Evolutionary conservation across 2,113 vertebrate species (phyloP).

Genomic region (Larimichthys polyactis): DNA sequence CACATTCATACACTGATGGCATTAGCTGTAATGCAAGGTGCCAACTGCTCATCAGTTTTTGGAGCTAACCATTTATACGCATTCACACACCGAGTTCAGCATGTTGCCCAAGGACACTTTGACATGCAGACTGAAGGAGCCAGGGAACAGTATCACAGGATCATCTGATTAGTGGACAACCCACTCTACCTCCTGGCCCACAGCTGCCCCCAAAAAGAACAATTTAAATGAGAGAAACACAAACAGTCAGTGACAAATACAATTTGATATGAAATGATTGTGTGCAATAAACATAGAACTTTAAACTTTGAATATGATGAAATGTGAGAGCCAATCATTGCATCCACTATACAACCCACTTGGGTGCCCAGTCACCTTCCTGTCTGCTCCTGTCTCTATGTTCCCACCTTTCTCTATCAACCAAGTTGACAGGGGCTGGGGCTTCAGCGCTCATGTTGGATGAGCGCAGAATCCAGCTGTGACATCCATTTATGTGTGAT

Average conservation of each 20-base stretch:
- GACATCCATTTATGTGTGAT: slow-evolving; percentile 69
- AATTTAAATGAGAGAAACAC: too few relatives aligned
- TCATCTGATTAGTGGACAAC: too few relatives aligned
- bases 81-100: too few relatives aligned
- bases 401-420: slow-evolving; percentile 6
- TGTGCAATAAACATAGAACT: neutral
- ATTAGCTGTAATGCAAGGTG: too few relatives aligned
- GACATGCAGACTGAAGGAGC: too few relatives aligned
- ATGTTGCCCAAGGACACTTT: too few relatives aligned
- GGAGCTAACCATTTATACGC: too few relatives aligned
- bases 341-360: neutral
- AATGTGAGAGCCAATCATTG: neutral
- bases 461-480: slow-evolving; percentile 48
- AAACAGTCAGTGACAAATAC: neutral
- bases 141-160: too few relatives aligned
- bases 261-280: neutral
- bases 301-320: neutral
- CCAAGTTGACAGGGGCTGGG: slow-evolving; percentile 44
- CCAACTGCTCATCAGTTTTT: too few relatives aligned
- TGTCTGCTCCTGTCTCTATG: slow-evolving; percentile 16
- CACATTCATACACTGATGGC: too few relatives aligned
- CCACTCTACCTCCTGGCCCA: too few relatives aligned
- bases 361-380: slow-evolving; percentile 25
- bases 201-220: too few relatives aligned
- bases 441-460: slow-evolving; percentile 43